Conservation (phyloP, 2,113 vertebrate species). For the Varanus salvator region DNA sequence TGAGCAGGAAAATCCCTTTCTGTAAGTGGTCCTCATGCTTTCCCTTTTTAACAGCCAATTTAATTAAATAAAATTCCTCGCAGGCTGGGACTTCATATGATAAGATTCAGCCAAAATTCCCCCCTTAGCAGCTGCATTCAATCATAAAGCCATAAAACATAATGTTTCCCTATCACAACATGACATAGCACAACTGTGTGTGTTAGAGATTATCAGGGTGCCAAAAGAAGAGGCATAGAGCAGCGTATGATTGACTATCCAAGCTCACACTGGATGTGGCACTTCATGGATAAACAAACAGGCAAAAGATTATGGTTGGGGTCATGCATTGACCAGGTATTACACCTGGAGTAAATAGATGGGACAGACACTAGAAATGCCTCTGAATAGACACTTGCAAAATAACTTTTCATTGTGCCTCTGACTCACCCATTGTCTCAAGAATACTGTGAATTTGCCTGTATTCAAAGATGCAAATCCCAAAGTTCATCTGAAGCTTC, state of each 20-base stretch:
- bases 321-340: too few relatives aligned
- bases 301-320: too few relatives aligned
- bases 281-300: not conserved
- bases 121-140: constrained; percentile 9
- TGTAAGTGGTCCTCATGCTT: constrained; percentile 1
- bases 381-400: not conserved
- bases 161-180: constrained; percentile 32
- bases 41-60: constrained; percentile 24
- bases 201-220: constrained; percentile 25
- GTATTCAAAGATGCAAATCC: too few relatives aligned
- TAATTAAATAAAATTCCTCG: constrained; percentile 62
- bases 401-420: not conserved
- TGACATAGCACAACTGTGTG: constrained; percentile 7
- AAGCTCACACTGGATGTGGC: not conserved
- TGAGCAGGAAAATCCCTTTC: not conserved
- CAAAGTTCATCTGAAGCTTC: not conserved
- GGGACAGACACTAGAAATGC: not conserved
- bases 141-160: constrained; percentile 36
- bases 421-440: not conserved
- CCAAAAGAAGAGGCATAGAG: constrained; percentile 37
- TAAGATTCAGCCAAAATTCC: constrained; percentile 36
- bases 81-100: constrained; percentile 50
- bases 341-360: constrained; percentile 1
- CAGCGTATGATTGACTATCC: not conserved
- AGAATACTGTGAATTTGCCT: not conserved